phyloP scores from a whole-genome alignment of 30 jellyfish, hydroid and myxozoan genomes.

The Aurelia coerulea region DNA sequence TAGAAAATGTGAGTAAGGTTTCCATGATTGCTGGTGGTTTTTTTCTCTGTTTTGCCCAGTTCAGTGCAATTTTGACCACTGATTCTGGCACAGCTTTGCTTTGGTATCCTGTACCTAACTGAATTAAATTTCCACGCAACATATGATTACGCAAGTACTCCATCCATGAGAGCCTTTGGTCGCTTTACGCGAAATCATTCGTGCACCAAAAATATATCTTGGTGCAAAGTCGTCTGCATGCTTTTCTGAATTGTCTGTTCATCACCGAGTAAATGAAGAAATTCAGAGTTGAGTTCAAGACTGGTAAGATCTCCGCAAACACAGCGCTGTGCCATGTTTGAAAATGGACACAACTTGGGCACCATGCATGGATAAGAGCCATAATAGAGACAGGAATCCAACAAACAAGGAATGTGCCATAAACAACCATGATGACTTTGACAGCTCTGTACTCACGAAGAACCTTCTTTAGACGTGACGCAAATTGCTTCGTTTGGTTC shows the following conservation, averaged over 20 bases:
- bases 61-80: no score
- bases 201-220: constrained; percentile 37
- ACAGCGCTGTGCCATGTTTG: constrained; percentile 64
- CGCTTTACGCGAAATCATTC: constrained; percentile 20
- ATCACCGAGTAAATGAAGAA: constrained; percentile 87
- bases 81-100: no score
- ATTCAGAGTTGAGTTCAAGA: constrained; percentile 73
- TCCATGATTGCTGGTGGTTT: no score
- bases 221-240: constrained; percentile 40
- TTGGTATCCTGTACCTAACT: no score
- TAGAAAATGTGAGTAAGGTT: no score
- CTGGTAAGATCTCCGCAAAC: constrained; percentile 80
- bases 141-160: neutral
- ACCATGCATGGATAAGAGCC: constrained; percentile 62
- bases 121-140: no score
- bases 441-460: constrained; percentile 74
- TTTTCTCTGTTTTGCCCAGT: no score
- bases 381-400: constrained; percentile 87
- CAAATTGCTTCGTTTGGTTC: constrained; percentile 42
- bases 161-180: neutral
- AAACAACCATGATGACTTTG: constrained; percentile 77
- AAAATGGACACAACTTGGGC: constrained; percentile 40
- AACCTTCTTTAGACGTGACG: constrained; percentile 36
- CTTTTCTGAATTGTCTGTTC: constrained; percentile 75
- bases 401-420: constrained; percentile 86